Evolutionary conservation across 2,888 invertebrate species (phyloP), one percentile per base, ranked within the genome.

Genomic region (Blera fallax): DNA sequence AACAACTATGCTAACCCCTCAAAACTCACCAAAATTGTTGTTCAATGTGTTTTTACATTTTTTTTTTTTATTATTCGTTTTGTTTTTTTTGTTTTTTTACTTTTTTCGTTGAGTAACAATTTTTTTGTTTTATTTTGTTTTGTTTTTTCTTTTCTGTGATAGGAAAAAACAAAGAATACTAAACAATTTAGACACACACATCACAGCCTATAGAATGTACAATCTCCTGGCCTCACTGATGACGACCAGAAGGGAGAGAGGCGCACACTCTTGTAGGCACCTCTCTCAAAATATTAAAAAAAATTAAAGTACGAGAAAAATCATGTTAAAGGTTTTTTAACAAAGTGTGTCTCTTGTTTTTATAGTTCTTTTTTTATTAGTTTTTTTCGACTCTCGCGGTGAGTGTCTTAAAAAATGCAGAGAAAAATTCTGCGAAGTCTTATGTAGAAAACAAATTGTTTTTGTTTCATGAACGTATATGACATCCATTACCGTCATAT

Each of bases 201-300:
- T 85, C 85, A 85, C 85, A 85, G 85, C 85, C 85, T 85, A 85
- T 85, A 85, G 85, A 85, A 85, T 85, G 81, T 85, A 85, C 85
- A 85, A 67, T 85, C 81, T 77, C 29, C 72, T 72, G 76, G 54
- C 56, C 74, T 80, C 84, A 69, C 80, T 84, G 73, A 84, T 84
- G 84, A 80, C n/a, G 29, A 34, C 65, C 84, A 76, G 45, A 43
- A 80, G 84, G 84, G 84, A 80, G 84, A 84, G 74, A 69, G 37
- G 18, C 37, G 7, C 14, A 37, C 24, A 4, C 11, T 24, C 8
- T 11, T 8, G 16, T 24, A 16, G 48, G n/a, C 24, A 3, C n/a
- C 11, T 52, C 34, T 29, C 80, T 76, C 80, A 80, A 84, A 84
- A 65, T 58, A 58, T 70, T 70, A 56, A 54, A 69, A 70, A 74